These are phyloP conservation scores for Clistopyga incitator DNA, from an alignment of 2,888 invertebrate genomes.

Conservation along the genomic window DNA sequence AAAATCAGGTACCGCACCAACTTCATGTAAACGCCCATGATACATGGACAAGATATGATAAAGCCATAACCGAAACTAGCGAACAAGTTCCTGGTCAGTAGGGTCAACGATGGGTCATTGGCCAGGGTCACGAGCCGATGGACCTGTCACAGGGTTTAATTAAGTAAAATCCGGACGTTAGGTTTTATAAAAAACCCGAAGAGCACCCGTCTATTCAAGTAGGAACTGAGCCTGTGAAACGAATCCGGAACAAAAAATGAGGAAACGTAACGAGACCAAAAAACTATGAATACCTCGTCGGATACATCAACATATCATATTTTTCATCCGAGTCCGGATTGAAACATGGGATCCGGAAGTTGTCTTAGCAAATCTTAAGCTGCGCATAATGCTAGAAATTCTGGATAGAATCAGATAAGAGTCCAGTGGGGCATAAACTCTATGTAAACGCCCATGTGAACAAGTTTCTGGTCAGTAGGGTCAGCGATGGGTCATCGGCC, in stretches of 20 bases:
- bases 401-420: conserved; percentile 39
- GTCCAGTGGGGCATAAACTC: conserved; percentile 27
- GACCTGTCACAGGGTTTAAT: conserved; percentile 58
- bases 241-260: too few relatives aligned
- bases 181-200: background rate
- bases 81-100: conserved; percentile 54
- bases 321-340: background rate
- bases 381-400: conserved; percentile 18
- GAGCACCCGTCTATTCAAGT: too few relatives aligned
- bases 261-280: background rate
- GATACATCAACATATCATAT: conserved; percentile 24
- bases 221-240: too few relatives aligned
- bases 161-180: conserved; percentile 30
- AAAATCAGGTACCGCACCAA: conserved; percentile 25
- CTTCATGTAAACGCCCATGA: conserved; percentile 22
- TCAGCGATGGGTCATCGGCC: conserved; percentile 53
- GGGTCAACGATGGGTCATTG: conserved; percentile 55
- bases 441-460: conserved; percentile 26
- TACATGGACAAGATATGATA: background rate
- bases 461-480: conserved; percentile 55
- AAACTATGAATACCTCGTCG: conserved; percentile 38
- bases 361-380: conserved; percentile 25
- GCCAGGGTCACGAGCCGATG: conserved; percentile 64
- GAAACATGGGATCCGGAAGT: conserved; percentile 55
- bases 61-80: conserved; percentile 46